These are phyloP conservation scores for Eupeodes corollae DNA, from an alignment of 1,140 invertebrate genomes.

Conservation along the genomic window DNA sequence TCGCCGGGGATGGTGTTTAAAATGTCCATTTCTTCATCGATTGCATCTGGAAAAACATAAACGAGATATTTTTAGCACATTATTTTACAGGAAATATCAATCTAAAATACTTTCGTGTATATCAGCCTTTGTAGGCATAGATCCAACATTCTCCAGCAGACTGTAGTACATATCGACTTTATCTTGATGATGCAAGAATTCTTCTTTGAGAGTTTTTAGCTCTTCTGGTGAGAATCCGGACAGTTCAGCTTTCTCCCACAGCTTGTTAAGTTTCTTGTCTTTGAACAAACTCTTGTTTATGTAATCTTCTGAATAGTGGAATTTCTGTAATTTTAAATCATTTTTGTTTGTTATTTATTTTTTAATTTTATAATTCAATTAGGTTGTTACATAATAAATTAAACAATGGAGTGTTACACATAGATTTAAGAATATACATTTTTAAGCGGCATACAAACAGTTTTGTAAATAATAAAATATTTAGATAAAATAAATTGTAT, in stretches of 20 bases:
- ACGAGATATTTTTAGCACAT: background rate
- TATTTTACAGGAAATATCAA: no score
- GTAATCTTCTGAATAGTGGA: constrained; percentile 49
- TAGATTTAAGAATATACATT: no score
- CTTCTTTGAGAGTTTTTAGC: constrained; percentile 70
- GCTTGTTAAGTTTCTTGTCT: constrained; percentile 79
- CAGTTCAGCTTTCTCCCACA: constrained; percentile 81
- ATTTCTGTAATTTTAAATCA: constrained; percentile 39
- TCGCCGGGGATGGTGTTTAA: constrained; percentile 43
- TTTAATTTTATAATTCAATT: no score
- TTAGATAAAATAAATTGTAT: no score
- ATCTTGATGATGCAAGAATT: constrained; percentile 84
- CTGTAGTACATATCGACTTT: constrained; percentile 84
- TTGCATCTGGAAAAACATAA: constrained; percentile 35
- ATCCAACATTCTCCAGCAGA: constrained; percentile 58
- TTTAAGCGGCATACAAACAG: no score
- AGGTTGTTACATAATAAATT: no score
- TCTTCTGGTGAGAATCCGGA: constrained; percentile 76
- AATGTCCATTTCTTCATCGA: constrained; percentile 53
- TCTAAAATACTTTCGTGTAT: constrained; percentile 50
- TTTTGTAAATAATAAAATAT: no score
- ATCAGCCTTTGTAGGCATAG: constrained; percentile 37
- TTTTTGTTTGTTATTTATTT: no score
- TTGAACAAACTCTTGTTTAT: constrained; percentile 69
- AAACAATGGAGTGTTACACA: no score